Evolutionary conservation across 2,888 invertebrate species (phyloP).

Genomic region (Branchellion lobata): DNA sequence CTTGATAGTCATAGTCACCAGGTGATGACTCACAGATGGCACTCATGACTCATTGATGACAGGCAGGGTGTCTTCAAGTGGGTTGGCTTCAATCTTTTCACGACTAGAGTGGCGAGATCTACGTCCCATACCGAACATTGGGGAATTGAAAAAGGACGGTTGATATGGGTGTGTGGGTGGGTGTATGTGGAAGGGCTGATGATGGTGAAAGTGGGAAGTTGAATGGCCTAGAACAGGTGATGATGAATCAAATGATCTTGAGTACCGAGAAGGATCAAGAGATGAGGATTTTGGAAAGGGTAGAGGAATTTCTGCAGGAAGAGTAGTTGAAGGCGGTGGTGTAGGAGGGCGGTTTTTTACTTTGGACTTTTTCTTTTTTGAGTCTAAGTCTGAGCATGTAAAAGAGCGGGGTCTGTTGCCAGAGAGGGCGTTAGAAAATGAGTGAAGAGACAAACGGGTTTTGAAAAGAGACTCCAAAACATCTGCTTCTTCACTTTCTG

Average conservation of each 20-base stretch:
- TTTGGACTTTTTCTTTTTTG: slow-evolving; percentile 34
- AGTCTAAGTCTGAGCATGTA: slow-evolving; percentile 32
- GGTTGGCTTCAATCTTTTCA: slow-evolving; percentile 24
- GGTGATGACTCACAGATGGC: too few species aligned
- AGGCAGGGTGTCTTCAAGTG: slow-evolving; percentile 30
- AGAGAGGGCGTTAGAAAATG: neutral
- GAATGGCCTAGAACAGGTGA: neutral
- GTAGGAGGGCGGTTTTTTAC: slow-evolving; percentile 41
- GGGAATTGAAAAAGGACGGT: too few species aligned
- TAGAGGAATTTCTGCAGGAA: slow-evolving; percentile 9
- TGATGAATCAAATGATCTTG: slow-evolving; percentile 22
- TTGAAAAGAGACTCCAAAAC: slow-evolving; percentile 12
- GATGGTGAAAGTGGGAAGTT: neutral
- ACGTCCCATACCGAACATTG: neutral
- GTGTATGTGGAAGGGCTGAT: neutral
- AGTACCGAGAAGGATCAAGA: neutral
- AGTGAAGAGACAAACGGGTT: neutral
- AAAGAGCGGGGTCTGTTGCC: slow-evolving; percentile 28
- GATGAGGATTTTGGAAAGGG: neutral
- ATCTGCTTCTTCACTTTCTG: slow-evolving; percentile 36
- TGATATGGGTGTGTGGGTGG: neutral
- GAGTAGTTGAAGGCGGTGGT: slow-evolving; percentile 31
- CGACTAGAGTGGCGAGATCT: slow-evolving; percentile 37
- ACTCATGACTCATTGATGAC: slow-evolving; percentile 38
- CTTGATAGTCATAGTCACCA: too few species aligned